phyloP scores from a whole-genome alignment of 64 coral and sea anemone species.

The Orbicella faveolata region DNA sequence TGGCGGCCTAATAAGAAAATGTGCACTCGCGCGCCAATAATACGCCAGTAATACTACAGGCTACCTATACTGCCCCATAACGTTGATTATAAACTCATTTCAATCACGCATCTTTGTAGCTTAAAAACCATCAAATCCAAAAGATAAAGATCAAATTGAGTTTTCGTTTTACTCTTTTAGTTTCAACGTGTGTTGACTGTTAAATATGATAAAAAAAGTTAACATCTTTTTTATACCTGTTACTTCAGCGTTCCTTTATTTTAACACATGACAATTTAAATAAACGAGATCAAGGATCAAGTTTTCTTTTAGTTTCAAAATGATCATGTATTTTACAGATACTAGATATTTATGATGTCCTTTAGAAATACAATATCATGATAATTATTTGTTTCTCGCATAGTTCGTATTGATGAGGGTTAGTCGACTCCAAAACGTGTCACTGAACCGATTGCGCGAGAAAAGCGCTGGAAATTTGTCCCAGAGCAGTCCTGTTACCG shows the following conservation, averaged over 20 bases:
- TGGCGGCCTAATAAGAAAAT: too few species aligned
- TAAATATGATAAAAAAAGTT: background rate
- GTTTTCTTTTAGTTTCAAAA: conserved; percentile 1
- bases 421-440: background rate
- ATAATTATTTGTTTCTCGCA: background rate
- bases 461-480: conserved; percentile 22
- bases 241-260: background rate
- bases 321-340: background rate
- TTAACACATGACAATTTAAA: background rate
- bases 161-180: background rate
- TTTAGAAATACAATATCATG: background rate
- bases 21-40: too few species aligned
- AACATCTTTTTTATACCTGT: background rate
- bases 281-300: background rate
- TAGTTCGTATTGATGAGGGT: background rate
- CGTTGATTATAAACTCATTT: too few species aligned
- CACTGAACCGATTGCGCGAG: background rate
- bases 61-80: too few species aligned
- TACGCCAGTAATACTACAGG: too few species aligned
- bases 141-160: background rate
- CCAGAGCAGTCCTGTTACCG: background rate
- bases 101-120: too few species aligned
- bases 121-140: too few species aligned
- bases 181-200: background rate
- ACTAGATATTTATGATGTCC: background rate